phyloP scores from a whole-genome alignment of 1,140 invertebrate species.

The Aethina tumida region DNA sequence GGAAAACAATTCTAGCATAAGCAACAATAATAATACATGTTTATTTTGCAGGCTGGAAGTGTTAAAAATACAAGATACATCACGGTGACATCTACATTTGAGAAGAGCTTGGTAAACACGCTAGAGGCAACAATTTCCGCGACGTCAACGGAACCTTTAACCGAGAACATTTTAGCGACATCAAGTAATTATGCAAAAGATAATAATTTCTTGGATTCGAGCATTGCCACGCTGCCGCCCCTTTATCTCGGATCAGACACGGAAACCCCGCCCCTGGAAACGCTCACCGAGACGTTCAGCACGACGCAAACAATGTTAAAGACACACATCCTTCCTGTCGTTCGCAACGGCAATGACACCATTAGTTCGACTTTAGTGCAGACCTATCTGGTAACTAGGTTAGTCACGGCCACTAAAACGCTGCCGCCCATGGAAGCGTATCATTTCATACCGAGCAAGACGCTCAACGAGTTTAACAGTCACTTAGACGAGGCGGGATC shows the following conservation, averaged over 20 bases:
- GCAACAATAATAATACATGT: too few species aligned
- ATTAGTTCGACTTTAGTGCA: conserved; percentile 71
- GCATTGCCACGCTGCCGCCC: conserved; percentile 70
- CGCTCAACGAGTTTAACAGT: conserved; percentile 80
- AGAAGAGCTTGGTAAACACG: conserved; percentile 57
- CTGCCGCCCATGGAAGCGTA: conserved; percentile 77
- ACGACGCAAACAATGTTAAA: conserved; percentile 78
- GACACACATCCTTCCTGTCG: conserved; percentile 74
- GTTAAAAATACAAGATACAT: conserved; percentile 78
- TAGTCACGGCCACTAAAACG: conserved; percentile 81
- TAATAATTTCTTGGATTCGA: conserved; percentile 58
- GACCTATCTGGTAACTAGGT: conserved; percentile 74
- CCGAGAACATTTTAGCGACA: conserved; percentile 77
- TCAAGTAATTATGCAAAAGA: conserved; percentile 63
- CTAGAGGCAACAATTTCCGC: conserved; percentile 42
- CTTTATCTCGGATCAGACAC: conserved; percentile 61
- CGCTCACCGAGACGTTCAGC: conserved; percentile 82
- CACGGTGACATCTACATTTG: conserved; percentile 71
- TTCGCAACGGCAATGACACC: conserved; percentile 59
- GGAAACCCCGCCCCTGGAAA: conserved; percentile 74
- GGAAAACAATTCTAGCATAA: too few species aligned
- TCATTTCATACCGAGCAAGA: conserved; percentile 77
- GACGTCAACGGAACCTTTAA: conserved; percentile 60
- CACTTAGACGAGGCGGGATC: conserved; percentile 79
- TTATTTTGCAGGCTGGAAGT: conserved; percentile 61